phyloP scores from a whole-genome alignment of 1,140 invertebrate species.

The Zaprionus inermis region DNA sequence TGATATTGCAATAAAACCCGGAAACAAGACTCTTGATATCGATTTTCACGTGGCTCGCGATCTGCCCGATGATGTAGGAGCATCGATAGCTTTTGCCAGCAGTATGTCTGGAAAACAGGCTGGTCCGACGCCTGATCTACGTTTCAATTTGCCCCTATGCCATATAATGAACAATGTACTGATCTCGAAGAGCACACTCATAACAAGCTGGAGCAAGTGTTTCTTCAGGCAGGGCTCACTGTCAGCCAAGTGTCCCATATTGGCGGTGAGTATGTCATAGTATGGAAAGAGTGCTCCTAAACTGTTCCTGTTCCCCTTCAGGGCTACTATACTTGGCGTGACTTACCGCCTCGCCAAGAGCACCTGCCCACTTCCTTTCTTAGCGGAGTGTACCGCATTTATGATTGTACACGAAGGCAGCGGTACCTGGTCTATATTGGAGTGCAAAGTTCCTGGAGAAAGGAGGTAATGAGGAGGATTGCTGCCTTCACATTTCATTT shows the following conservation, averaged over 20 bases:
- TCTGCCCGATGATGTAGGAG: not conserved
- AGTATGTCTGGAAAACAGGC: not conserved
- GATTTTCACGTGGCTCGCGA: not conserved
- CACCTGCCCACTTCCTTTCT: not conserved
- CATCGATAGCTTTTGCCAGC: not conserved
- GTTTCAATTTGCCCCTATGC: conserved; percentile 10
- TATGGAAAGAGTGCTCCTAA: not conserved
- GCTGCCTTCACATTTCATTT: not conserved
- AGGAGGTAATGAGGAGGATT: not conserved
- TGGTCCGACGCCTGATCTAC: not conserved
- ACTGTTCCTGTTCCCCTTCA: not conserved
- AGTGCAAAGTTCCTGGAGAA: conserved; percentile 4
- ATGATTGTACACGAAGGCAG: not conserved
- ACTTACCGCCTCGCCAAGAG: conserved; percentile 4
- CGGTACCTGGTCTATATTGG: no score
- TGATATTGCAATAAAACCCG: not conserved
- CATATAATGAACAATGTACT: conserved; percentile 11
- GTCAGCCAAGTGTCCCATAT: conserved; percentile 11
- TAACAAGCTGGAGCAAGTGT: conserved; percentile 4
- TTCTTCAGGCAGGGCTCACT: conserved; percentile 12
- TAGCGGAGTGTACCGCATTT: not conserved
- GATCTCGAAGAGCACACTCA: not conserved
- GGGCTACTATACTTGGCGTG: conserved; percentile 7
- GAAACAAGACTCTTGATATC: not conserved
- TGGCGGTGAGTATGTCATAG: not conserved